phyloP scores from a whole-genome alignment of 2,797 vertebrate genomes.

The Neosilurus mollespiculum region DNA sequence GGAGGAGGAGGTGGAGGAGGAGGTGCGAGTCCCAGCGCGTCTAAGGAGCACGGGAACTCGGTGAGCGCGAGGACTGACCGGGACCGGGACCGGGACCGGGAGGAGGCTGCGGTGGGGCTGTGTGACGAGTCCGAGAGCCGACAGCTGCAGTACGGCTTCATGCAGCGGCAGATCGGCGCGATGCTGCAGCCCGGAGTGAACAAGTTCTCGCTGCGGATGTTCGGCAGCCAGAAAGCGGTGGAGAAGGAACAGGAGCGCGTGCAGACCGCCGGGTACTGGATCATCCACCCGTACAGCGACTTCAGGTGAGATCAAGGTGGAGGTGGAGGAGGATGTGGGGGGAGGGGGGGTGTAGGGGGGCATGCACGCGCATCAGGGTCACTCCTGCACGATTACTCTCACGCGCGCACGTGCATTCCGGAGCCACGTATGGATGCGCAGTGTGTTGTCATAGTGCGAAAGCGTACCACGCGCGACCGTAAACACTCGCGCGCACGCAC shows the following conservation, averaged over 20 bases:
- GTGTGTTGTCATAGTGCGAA: too few relatives aligned
- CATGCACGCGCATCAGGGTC: not conserved
- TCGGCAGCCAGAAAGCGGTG: slow-evolving; percentile 97
- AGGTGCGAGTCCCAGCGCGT: slow-evolving; percentile 76
- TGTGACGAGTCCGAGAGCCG: slow-evolving; percentile 81
- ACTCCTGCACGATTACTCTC: not conserved
- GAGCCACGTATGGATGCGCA: too few relatives aligned
- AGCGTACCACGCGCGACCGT: not conserved
- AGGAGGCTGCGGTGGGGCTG: slow-evolving; percentile 85
- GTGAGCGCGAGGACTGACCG: slow-evolving; percentile 78
- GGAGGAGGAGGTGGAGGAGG: slow-evolving; percentile 7
- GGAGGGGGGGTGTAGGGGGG: not conserved
- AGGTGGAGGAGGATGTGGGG: not conserved
- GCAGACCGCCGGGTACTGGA: slow-evolving; percentile 98
- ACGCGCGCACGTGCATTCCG: not conserved
- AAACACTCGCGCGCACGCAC: not conserved
- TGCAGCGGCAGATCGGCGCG: slow-evolving; percentile 96
- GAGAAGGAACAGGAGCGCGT: slow-evolving; percentile 98
- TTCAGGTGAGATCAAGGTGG: slow-evolving; percentile 83
- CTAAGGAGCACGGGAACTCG: slow-evolving; percentile 92
- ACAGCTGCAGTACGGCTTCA: slow-evolving; percentile 80
- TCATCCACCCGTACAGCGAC: slow-evolving; percentile 98
- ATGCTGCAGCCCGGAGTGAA: slow-evolving; percentile 98
- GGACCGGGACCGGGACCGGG: slow-evolving; percentile 81
- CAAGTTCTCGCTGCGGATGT: slow-evolving; percentile 99